These are phyloP conservation scores for Cryptophagus acutangulus DNA, from an alignment of 2,888 invertebrate genomes.

Conservation along the genomic window DNA sequence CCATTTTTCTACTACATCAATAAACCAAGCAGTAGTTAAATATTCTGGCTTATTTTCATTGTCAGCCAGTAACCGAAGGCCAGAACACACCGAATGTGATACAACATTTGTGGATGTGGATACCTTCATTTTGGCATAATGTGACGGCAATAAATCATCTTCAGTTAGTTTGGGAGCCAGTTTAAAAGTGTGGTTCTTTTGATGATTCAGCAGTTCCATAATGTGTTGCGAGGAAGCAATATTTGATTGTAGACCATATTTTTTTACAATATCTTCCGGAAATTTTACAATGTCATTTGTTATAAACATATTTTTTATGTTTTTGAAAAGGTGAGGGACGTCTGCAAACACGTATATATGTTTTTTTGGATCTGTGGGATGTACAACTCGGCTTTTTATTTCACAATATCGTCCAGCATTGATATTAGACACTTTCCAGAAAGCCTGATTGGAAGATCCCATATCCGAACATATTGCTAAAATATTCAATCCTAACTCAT, in stretches of 20 bases:
- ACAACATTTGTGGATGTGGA: conserved; percentile 23
- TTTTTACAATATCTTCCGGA: conserved; percentile 12
- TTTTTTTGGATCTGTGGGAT: conserved; percentile 20
- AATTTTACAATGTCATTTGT: conserved; percentile 20
- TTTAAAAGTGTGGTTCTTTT: conserved; percentile 13
- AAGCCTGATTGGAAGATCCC: conserved; percentile 27
- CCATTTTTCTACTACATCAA: conserved; percentile 19
- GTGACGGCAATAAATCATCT: conserved; percentile 19
- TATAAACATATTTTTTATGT: conserved; percentile 22
- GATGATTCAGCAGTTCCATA: conserved; percentile 12
- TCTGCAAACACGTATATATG: conserved; percentile 20
- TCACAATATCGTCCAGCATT: conserved; percentile 15
- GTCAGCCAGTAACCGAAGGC: conserved; percentile 18
- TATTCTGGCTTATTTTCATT: conserved; percentile 16
- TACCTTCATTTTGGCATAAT: conserved; percentile 26
- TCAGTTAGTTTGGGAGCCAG: conserved; percentile 23
- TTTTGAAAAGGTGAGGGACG: conserved; percentile 23
- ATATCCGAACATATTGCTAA: conserved; percentile 28
- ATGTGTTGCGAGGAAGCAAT: conserved; percentile 19
- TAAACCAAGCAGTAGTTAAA: conserved; percentile 25
- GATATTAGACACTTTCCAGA: conserved; percentile 26
- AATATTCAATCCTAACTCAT: conserved; percentile 21
- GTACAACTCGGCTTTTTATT: conserved; percentile 12
- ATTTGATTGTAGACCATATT: conserved; percentile 22
- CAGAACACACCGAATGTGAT: conserved; percentile 18